Conservation (phyloP, 2,797 vertebrate species). For the Acipenser oxyrinchus region DNA sequence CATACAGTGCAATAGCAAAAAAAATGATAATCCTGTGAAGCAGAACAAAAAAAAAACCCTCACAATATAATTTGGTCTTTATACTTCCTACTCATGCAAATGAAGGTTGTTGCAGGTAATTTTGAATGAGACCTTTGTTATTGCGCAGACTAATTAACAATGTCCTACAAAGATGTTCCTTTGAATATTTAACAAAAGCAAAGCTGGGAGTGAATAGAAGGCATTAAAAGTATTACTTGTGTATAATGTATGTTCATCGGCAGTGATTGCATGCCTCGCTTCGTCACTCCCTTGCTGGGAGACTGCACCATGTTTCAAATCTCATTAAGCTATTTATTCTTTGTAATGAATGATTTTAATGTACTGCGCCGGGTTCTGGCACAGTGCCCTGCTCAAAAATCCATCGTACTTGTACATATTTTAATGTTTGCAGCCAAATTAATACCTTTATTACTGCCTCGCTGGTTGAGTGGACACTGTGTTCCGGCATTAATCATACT, state of each 20-base stretch:
- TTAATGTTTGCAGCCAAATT: constrained; percentile 54
- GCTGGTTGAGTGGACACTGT: constrained; percentile 50
- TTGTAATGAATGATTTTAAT: constrained; percentile 70
- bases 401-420: constrained; percentile 46
- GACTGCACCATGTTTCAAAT: constrained; percentile 58
- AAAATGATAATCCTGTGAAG: not conserved
- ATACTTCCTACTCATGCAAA: constrained; percentile 43
- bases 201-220: constrained; percentile 47
- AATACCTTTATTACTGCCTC: constrained; percentile 57
- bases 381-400: constrained; percentile 55
- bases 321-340: constrained; percentile 73
- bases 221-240: constrained; percentile 61
- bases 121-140: constrained; percentile 57
- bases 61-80: constrained; percentile 28
- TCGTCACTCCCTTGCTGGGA: constrained; percentile 54
- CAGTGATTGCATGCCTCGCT: constrained; percentile 48
- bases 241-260: constrained; percentile 70
- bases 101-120: constrained; percentile 43
- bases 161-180: constrained; percentile 63
- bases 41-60: constrained; percentile 15
- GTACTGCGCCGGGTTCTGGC: constrained; percentile 49
- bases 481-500: constrained; percentile 47
- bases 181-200: constrained; percentile 73
- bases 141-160: constrained; percentile 62
- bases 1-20: constrained; percentile 1